Conservation (phyloP, 2,888 invertebrate species). For the Gymnocheta viridis region DNA sequence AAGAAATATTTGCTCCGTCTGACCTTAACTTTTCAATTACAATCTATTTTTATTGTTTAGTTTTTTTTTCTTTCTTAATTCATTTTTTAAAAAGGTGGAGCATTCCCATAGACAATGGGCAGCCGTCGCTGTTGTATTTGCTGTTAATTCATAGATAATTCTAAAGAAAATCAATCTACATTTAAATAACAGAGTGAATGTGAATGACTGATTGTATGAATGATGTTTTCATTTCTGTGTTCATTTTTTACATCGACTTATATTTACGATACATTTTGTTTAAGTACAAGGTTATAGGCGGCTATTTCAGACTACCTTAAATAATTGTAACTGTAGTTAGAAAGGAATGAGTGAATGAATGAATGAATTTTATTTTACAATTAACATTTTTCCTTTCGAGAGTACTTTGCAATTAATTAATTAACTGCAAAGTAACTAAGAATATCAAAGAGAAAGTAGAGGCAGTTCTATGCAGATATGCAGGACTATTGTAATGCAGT, state of each 20-base stretch:
- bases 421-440: no score
- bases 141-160: conserved; percentile 40
- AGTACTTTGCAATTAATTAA: no score
- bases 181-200: conserved; percentile 66
- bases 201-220: conserved; percentile 66
- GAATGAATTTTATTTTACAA: background rate
- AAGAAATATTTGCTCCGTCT: background rate
- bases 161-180: conserved; percentile 64
- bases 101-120: conserved; percentile 49
- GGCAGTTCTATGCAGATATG: no score
- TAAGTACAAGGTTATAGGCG: conserved; percentile 59
- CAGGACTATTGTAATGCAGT: no score
- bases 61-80: background rate
- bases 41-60: conserved; percentile 5
- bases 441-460: no score
- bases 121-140: conserved; percentile 33
- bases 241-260: background rate
- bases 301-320: conserved; percentile 23
- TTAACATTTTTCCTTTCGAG: no score
- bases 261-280: background rate
- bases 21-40: conserved; percentile 8
- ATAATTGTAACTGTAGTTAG: conserved; percentile 13
- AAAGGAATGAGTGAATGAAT: background rate
- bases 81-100: conserved; percentile 49
- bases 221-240: conserved; percentile 45